These are phyloP conservation scores for Parasteatoda lunata DNA, from an alignment of 2,888 invertebrate species.

Conservation along the genomic window DNA sequence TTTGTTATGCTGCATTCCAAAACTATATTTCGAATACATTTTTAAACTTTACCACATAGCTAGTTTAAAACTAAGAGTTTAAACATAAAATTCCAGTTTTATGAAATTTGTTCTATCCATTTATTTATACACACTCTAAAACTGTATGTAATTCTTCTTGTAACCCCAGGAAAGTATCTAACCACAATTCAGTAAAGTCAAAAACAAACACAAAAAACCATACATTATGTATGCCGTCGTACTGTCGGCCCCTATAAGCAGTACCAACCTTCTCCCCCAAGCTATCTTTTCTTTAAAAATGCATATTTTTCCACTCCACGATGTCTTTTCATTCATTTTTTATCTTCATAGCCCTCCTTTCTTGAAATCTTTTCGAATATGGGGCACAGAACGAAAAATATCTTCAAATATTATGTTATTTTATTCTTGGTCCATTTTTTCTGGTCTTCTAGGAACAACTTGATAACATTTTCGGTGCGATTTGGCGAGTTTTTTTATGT, in stretches of 20 bases:
- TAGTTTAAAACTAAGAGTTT: no score
- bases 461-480: slow-evolving; percentile 28
- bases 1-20: no score
- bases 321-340: slow-evolving; percentile 49
- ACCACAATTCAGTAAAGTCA: slow-evolving; percentile 19
- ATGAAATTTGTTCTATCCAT: no score
- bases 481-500: neutral
- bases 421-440: neutral
- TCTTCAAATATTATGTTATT: slow-evolving; percentile 29
- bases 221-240: slow-evolving; percentile 44
- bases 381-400: neutral
- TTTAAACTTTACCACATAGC: no score
- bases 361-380: neutral
- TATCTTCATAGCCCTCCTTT: slow-evolving; percentile 13
- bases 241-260: slow-evolving; percentile 21
- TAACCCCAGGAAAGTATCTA: slow-evolving; percentile 27
- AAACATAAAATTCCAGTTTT: no score
- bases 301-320: slow-evolving; percentile 5
- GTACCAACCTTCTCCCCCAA: slow-evolving; percentile 6
- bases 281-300: neutral
- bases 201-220: slow-evolving; percentile 39
- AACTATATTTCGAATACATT: no score
- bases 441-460: slow-evolving; percentile 11
- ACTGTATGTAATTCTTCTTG: no score
- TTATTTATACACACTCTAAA: no score